A percentile compares a stretch with the other conserved stretches of the same genome.
These are phyloP conservation scores for Pipistrellus kuhlii DNA, from an alignment of 2,797 vertebrate genomes.

Conservation along the genomic window DNA sequence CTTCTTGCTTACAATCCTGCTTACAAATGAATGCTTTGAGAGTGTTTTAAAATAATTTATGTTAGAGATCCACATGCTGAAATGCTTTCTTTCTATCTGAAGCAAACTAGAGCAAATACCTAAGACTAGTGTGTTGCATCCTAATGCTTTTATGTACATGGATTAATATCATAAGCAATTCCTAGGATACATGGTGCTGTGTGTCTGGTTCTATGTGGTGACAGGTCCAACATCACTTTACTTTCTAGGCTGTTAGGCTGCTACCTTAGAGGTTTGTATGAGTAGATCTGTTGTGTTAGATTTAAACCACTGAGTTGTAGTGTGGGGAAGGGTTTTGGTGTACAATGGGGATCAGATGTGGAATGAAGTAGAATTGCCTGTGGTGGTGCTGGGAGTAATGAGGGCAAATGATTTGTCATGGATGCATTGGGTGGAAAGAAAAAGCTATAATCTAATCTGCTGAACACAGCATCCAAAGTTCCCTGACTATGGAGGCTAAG, in stretches of 20 bases:
- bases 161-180: neutral
- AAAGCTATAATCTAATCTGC: neutral
- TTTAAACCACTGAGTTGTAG: neutral
- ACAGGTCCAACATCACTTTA: neutral
- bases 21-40: neutral
- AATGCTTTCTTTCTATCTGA: constrained; percentile 22
- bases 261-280: neutral
- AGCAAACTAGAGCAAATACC: neutral
- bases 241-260: neutral
- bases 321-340: neutral
- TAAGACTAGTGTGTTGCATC: neutral
- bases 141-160: neutral
- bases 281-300: neutral
- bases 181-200: neutral
- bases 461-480: neutral
- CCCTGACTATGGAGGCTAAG: neutral
- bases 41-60: constrained; percentile 24
- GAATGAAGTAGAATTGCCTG: neutral
- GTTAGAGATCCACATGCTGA: neutral
- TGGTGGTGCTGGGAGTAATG: neutral
- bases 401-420: neutral
- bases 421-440: neutral
- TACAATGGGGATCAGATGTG: neutral
- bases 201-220: neutral
- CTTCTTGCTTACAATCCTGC: neutral